These are phyloP conservation scores for Pseudomyrmex pallidus DNA, from an alignment of 1,140 invertebrate species.

Conservation along the genomic window DNA sequence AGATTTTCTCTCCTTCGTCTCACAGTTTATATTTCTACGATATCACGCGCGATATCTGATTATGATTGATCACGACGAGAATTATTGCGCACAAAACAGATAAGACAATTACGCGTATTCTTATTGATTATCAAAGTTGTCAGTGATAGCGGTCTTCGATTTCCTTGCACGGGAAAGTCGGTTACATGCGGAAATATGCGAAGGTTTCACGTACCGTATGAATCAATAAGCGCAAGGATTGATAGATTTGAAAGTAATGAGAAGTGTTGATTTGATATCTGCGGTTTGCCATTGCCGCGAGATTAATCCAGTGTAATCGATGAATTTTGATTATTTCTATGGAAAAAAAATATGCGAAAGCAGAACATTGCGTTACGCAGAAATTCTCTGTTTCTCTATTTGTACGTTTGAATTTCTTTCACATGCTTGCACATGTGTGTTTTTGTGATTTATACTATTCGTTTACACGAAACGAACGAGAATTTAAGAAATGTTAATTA, in stretches of 20 bases:
- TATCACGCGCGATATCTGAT: slow-evolving; percentile 16
- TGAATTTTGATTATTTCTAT: slow-evolving; percentile 7
- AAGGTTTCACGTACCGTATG: slow-evolving; percentile 5
- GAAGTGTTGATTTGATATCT: not conserved
- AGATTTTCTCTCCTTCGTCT: not conserved
- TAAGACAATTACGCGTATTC: not conserved
- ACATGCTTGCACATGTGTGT: too few relatives aligned
- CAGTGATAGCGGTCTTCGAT: not conserved
- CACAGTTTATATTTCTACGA: not conserved
- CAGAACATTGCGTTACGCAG: not conserved
- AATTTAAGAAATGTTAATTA: too few relatives aligned
- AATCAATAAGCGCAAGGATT: not conserved
- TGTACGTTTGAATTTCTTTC: too few relatives aligned
- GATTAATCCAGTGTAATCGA: slow-evolving; percentile 4
- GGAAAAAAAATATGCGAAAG: slow-evolving; percentile 8
- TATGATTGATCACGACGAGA: slow-evolving; percentile 7
- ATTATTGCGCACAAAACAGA: not conserved
- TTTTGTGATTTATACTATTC: too few relatives aligned
- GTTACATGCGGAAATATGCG: slow-evolving; percentile 15
- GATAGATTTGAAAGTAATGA: slow-evolving; percentile 9
- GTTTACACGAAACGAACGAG: too few relatives aligned
- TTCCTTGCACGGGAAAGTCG: not conserved
- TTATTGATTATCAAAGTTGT: slow-evolving; percentile 6
- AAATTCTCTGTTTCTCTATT: not conserved
- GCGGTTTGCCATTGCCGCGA: not conserved